A percentile compares a stretch with the other conserved stretches of the same genome.
Conservation (phyloP, 2,113 vertebrate species). For the Coryphaenoides rupestris region DNA sequence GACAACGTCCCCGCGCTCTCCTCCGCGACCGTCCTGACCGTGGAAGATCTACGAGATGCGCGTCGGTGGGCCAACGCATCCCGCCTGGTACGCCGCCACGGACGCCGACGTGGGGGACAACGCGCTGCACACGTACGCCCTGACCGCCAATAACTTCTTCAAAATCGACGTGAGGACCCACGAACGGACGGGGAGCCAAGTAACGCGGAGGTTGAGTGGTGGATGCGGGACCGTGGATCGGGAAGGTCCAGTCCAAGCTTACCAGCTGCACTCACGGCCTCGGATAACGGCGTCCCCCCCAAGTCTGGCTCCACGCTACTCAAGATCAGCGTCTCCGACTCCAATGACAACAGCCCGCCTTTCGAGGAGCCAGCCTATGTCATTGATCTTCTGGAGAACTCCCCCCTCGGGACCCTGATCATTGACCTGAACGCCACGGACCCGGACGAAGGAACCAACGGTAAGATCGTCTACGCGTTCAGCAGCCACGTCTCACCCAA, state of each 20-base stretch:
- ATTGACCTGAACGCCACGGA: constrained; percentile 95
- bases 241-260: constrained; percentile 82
- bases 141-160: constrained; percentile 88
- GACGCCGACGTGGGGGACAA: constrained; percentile 95
- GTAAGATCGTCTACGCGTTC: constrained; percentile 91
- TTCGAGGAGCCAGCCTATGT: constrained; percentile 87
- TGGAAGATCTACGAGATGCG: constrained; percentile 96
- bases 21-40: constrained; percentile 86
- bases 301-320: constrained; percentile 88
- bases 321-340: constrained; percentile 92
- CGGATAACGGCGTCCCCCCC: constrained; percentile 86
- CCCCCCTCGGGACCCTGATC: constrained; percentile 83
- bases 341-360: constrained; percentile 94
- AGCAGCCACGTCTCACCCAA: constrained; percentile 90
- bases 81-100: constrained; percentile 88
- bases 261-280: constrained; percentile 90
- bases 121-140: constrained; percentile 85
- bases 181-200: constrained; percentile 91
- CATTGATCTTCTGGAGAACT: constrained; percentile 84
- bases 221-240: constrained; percentile 85
- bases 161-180: constrained; percentile 86
- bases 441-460: constrained; percentile 95
- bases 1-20: constrained; percentile 93
- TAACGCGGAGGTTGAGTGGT: constrained; percentile 94
- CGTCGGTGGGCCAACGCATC: constrained; percentile 88